Evolutionary conservation across 2,888 invertebrate species (phyloP), one percentile per base, ranked within the genome.

Genomic region (Plagodis pulveraria): DNA sequence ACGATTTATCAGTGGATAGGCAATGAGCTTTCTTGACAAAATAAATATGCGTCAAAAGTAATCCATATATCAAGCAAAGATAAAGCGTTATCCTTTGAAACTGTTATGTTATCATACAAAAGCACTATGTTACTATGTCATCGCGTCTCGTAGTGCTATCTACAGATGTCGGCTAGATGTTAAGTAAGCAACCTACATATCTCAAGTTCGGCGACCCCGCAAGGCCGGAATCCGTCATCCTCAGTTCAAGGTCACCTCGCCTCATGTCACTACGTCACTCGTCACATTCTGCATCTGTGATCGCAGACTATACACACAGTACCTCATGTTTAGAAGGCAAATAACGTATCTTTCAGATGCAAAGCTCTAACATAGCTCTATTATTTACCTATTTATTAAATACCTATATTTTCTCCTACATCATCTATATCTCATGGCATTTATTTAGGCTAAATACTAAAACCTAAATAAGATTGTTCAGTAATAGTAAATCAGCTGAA

Each of bases 201-300:
- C 69, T 64, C 73, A 68, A 78, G 83, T 81, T 84, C 87, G 78
- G 72, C 80, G 89, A 89, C 88, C 90, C 79, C 84, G 77, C 91
- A 92, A 92, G 91, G 91, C 89, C 91, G 89, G 83, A 83, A 90
- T 89, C 83, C 86, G 89, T 92, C 91, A 91, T 87, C 78, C 80
- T 76, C 72, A 76, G 88, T 89, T 87, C 91, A 91, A 91, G 91
- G 91, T 84, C 86, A 86, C 85, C 76, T 77, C 81, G 79, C 71
- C 82, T 83, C 71, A 72, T 70, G 69, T 72, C 69, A 69, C 69
- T 69, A 67, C 76, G 87, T 83, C 87, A 84, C 81, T 84, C 83
- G 77, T 83, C 84, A 84, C 77, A 79, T 85, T 89, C 89, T 89
- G 88, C 89, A 89, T 89, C 88, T 88, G 88, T 79, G 87, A 89